Base-by-base conservation (phyloP, 2,113 vertebrate genomes). In the Thryonomys swinderianus region DNA sequence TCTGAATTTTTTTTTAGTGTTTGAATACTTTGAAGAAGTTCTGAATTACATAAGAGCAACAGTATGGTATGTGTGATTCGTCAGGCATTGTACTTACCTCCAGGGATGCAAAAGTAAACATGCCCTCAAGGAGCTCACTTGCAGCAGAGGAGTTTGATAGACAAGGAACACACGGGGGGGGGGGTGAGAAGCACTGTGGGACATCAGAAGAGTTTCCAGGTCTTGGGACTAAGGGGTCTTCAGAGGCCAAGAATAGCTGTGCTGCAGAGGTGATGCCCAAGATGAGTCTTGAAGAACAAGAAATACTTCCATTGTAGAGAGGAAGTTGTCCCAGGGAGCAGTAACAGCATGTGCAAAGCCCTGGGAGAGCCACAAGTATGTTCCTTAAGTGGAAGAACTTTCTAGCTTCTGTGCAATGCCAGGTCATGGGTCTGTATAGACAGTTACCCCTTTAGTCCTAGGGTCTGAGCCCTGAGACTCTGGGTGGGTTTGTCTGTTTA, bases 1-100 rank as follows among this genome's bases (percentile, higher is more conserved):
- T 94, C 42, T 93, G 76, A 93, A 71, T 93, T 94, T 80, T 94
- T 80, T 93, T 34, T 85, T 27, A 82, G 21, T 92, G n/a, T 67
- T n/a, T 45, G 17, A 45, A 21, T 95, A 51, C 66, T 93, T 86
- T 86, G 86, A 55, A 73, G 74, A 84, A 64, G 40, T 91, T 94
- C 55, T 94, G 20, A 53, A 48, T 84, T 82, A 83, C 79, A 86
- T 89, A 51, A 51, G 92, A 84, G 48, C 12, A 81, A 18, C 51
- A 93, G 0, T 18, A 53, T 59, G 73, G 0, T 30, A 45, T n/a
- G 59, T 82, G 34, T 2, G 42, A 1, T 73, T 71, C 88, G 32
- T 55, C 13, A 93, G 66, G 20, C 40, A 20, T 27, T 57, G 2
- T 61, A 32, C 53, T 94, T 90, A 66, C 25, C 57, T 83, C 45